Evolutionary conservation across 2,888 invertebrate genomes (phyloP).

Genomic region (Agrochola circellaris): DNA sequence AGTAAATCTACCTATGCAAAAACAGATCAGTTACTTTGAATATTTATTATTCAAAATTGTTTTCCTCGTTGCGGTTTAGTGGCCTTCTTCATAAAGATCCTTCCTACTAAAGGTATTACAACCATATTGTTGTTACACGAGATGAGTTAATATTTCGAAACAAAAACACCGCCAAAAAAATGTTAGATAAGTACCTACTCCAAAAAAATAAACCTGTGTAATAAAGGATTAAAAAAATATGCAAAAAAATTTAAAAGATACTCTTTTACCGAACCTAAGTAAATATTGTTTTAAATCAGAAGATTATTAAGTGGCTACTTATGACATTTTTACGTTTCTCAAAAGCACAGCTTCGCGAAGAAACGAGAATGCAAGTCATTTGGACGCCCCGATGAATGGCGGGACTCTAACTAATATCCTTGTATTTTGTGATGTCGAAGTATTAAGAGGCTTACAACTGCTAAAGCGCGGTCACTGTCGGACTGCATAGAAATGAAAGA

Average conservation of each 20-base stretch:
- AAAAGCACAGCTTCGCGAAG: background rate
- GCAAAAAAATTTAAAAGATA: slow-evolving; percentile 12
- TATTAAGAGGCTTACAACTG: too few species aligned
- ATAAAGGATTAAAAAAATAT: slow-evolving; percentile 24
- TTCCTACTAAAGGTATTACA: background rate
- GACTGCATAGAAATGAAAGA: too few species aligned
- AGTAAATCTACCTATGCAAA: slow-evolving; percentile 21
- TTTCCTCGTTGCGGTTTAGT: slow-evolving; percentile 47
- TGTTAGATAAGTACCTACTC: background rate
- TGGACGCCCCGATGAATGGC: background rate
- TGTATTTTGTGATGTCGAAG: background rate
- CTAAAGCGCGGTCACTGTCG: too few species aligned
- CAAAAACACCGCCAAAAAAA: slow-evolving; percentile 1
- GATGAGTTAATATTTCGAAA: slow-evolving; percentile 1
- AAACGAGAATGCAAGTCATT: slow-evolving; percentile 27
- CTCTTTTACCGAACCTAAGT: slow-evolving; percentile 24
- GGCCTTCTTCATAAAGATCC: slow-evolving; percentile 18
- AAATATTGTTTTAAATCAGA: slow-evolving; percentile 24
- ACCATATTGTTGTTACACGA: slow-evolving; percentile 1
- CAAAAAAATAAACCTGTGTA: background rate
- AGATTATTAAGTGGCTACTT: slow-evolving; percentile 14
- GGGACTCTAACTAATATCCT: background rate
- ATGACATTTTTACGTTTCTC: background rate
- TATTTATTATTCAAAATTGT: slow-evolving; percentile 27
- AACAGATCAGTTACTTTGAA: slow-evolving; percentile 27